Percentiles rank a stretch among this genome's conserved stretches.
Evolutionary conservation across 2,888 invertebrate species (phyloP).

Genomic region (Orgyia antiqua): DNA sequence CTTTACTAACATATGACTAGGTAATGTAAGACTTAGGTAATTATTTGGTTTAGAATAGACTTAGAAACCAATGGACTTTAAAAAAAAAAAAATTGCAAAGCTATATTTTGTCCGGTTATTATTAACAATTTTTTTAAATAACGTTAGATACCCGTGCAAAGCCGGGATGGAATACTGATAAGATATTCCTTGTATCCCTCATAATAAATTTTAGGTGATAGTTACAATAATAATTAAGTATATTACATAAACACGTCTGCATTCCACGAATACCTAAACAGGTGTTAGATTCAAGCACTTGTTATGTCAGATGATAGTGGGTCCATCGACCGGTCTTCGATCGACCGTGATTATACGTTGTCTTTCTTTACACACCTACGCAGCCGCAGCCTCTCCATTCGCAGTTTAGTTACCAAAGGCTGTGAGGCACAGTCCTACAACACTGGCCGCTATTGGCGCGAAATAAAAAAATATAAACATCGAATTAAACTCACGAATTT

Average conservation of each 20-base stretch:
- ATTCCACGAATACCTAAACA: conserved; percentile 8
- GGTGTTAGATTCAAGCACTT: conserved; percentile 14
- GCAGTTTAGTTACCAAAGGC: conserved; percentile 57
- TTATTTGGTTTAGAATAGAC: no score
- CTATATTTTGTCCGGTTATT: no score
- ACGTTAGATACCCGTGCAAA: no score
- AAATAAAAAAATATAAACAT: conserved; percentile 61
- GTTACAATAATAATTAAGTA: no score
- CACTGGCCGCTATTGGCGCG: conserved; percentile 47
- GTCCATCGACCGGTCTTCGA: conserved; percentile 47
- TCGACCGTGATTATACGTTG: conserved; percentile 24
- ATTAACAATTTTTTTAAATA: no score
- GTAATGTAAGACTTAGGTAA: no score
- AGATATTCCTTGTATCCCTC: no score
- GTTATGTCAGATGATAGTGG: conserved; percentile 30
- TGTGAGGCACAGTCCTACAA: conserved; percentile 51
- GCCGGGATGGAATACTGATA: no score
- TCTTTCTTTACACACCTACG: conserved; percentile 50
- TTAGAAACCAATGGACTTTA: no score
- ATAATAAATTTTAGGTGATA: no score
- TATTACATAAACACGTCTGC: conserved; percentile 7
- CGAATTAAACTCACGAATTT: conserved; percentile 33
- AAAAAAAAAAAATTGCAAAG: no score
- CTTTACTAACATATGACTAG: no score
- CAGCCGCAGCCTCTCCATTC: conserved; percentile 46